These are phyloP conservation scores for Cyphomyrus discorhynchus DNA, from an alignment of 2,113 vertebrate species.

Conservation along the genomic window DNA sequence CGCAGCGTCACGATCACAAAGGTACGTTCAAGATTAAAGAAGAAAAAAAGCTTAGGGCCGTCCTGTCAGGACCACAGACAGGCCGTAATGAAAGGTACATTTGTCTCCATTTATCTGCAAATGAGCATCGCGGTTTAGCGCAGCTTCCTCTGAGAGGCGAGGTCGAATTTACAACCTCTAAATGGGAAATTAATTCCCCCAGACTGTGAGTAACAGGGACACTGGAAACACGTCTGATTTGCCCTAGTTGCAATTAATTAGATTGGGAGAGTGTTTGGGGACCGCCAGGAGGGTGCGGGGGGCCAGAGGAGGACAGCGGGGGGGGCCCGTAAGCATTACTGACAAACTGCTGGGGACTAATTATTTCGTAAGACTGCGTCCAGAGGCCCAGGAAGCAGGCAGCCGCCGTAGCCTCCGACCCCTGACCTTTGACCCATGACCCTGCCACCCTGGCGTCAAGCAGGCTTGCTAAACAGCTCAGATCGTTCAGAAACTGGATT, in stretches of 20 bases:
- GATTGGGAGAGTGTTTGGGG: constrained; percentile 6
- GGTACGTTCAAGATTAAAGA: neutral
- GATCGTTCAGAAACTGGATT: neutral
- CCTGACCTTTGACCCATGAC: neutral
- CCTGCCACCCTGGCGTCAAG: neutral
- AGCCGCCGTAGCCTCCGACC: neutral
- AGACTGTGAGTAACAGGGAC: neutral
- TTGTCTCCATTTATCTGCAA: neutral
- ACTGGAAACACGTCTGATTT: constrained; percentile 2
- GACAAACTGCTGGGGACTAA: neutral
- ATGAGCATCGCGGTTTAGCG: neutral
- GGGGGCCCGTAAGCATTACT: neutral
- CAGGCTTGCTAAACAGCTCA: neutral
- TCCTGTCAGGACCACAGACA: neutral
- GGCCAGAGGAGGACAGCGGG: neutral
- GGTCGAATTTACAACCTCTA: neutral
- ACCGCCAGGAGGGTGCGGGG: neutral
- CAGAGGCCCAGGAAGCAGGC: neutral
- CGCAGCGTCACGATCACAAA: neutral
- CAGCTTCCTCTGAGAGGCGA: neutral
- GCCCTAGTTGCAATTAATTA: constrained; percentile 14
- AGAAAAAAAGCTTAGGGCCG: neutral
- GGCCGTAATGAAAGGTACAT: neutral
- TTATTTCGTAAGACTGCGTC: neutral
- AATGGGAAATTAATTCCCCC: constrained; percentile 12